Base-by-base conservation (phyloP, 2,888 invertebrate species). In the Drosophila hamatofila region DNA sequence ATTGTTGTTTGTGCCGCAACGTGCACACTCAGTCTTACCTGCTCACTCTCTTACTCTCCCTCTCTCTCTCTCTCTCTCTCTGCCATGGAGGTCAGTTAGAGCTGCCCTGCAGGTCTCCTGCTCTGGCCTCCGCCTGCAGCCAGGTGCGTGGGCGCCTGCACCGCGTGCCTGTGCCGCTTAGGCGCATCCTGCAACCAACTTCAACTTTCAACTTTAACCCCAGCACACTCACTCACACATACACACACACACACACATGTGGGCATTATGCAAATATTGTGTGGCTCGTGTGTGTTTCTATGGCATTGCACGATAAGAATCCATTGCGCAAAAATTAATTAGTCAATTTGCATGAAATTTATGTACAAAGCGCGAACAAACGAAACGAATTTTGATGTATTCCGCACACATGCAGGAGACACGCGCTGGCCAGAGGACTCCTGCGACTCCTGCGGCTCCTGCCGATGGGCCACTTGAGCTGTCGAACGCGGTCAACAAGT, bases 261-360 rank as follows among this genome's bases (percentile, higher is more conserved):
- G 27, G 27, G 52, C 57, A 69, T 61, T 84, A 84, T 84, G 88
- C 88, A 84, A 84, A 84, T 84, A 72, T 72, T 65, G 42, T 46
- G 12, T 48, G 23, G 46, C 58, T 52, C 54, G 52, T 72, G 69
- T 72, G 69, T 64, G 54, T 72, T 69, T 83, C 70, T 71, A 81
- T 83, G 61, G 42, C 87, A 81, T 76, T 77, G 72, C 81, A 76
- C 89, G 89, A 89, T 89, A 88, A 90, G 82, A 87, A 90, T 88
- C 87, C 89, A 90, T 83, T 81, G 90, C 76, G 75, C 78, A 81
- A 75, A 90, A 87, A 91, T 89, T 90, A 90, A 90, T 90, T 90
- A 90, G 89, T 89, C 91, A 89, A 91, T 90, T 90, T 91, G 83
- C 91, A 90, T 91, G 85, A 87, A 86, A 88, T 91, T 87, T 87